Evolutionary conservation across 2,797 vertebrate genomes (phyloP), one percentile per base, ranked within the genome.

Genomic region (Sebastes kiyomatsui): DNA sequence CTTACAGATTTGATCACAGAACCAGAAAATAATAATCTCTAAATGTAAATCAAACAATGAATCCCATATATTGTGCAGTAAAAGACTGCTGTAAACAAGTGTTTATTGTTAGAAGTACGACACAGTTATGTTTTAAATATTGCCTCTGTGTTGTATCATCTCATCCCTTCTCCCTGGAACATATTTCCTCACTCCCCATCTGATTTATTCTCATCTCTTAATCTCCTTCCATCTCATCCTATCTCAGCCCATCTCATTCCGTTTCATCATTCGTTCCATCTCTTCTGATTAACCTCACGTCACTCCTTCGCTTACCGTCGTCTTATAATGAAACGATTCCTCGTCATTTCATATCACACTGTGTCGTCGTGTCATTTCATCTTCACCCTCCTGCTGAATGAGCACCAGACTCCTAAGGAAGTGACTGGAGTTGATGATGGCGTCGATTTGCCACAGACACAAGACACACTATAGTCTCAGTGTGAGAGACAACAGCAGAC

Each of bases 341-440:
- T 62, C 28, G 6, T 67, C 5, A 3, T 32, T 35, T 64, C 46
- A 14, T 32, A 11, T 71, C 70, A 77, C 30, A 77, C 70, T 7
- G 59, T 32, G 73, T 35, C 35, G 5, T 35, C 46, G 46, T 46
- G 65, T 49, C 35, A 56, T 52, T 60, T 60, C 62, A 38, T 77
- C 69, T 58, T 69, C 56, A 3, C 64, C 42, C 52, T 25, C 20
- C 49, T 12, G 49, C 58, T 77, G 65, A 69, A 65, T 60, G 74
- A 77, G 55, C 64, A 4, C 6, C 5, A 33, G 83, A 85, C 73
- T 71, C 38, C 32, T 81, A 78, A 91, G 82, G 79, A 88, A 90
- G 89, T 79, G 64, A 77, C 66, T 76, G 76, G 81, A 83, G 83
- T 84, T 80, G 79, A 91, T 80, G 79, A 91, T 85, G 72, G 70